A percentile compares a stretch with the other conserved stretches of the same genome.
These are phyloP conservation scores for Synanthedon vespiformis DNA, from an alignment of 2,888 invertebrate species.

Conservation along the genomic window DNA sequence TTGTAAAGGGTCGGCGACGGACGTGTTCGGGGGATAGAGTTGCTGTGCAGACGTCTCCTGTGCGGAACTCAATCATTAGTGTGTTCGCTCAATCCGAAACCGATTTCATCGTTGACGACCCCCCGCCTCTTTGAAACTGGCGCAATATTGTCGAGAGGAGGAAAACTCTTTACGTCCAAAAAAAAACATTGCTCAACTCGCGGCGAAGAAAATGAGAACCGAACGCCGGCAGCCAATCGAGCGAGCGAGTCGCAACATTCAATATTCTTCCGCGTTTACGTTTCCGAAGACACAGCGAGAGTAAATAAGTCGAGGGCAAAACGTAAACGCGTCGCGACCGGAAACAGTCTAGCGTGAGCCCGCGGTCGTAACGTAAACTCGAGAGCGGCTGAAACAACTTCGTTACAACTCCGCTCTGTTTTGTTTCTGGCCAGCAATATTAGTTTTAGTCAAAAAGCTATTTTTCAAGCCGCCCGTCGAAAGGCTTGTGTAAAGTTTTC, in stretches of 20 bases:
- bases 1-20: slow-evolving; percentile 41
- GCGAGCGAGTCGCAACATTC: slow-evolving; percentile 44
- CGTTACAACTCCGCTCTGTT: slow-evolving; percentile 60
- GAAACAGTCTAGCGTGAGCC: slow-evolving; percentile 28
- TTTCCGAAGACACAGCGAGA: slow-evolving; percentile 42
- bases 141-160: slow-evolving; percentile 67
- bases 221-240: slow-evolving; percentile 58
- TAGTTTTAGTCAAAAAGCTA: slow-evolving; percentile 68
- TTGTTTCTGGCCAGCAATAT: slow-evolving; percentile 62
- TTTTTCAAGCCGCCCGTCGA: slow-evolving; percentile 61
- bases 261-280: slow-evolving; percentile 52
- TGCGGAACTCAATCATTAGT: slow-evolving; percentile 69
- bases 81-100: slow-evolving; percentile 67
- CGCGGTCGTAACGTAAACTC: slow-evolving; percentile 57
- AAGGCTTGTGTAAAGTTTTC: slow-evolving; percentile 59
- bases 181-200: slow-evolving; percentile 51
- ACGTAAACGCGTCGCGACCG: slow-evolving; percentile 33
- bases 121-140: slow-evolving; percentile 57
- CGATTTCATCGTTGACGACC: slow-evolving; percentile 58
- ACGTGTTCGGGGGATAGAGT: slow-evolving; percentile 16
- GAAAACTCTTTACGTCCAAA: slow-evolving; percentile 55
- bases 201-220: slow-evolving; percentile 56
- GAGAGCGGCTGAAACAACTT: slow-evolving; percentile 52
- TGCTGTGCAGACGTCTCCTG: slow-evolving; percentile 24
- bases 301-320: slow-evolving; percentile 28